phyloP scores from a whole-genome alignment of 2,888 invertebrate species.

The Balanococcus diminutus region DNA sequence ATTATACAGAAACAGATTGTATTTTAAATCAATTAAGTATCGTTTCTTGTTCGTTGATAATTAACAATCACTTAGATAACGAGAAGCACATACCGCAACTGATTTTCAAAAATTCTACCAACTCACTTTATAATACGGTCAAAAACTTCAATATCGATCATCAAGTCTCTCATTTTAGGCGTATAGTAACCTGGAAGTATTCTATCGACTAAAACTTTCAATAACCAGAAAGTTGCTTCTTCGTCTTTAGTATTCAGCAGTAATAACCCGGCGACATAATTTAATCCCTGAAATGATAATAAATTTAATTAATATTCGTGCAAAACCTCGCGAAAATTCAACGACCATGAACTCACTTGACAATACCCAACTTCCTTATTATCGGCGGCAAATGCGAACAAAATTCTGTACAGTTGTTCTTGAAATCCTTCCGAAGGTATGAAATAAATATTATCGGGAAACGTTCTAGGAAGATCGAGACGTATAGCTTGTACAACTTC shows the following conservation, averaged over 20 bases:
- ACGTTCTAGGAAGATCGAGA: constrained; percentile 90
- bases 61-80: neutral
- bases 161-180: constrained; percentile 84
- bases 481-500: constrained; percentile 79
- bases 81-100: neutral
- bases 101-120: neutral
- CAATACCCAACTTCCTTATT: constrained; percentile 90
- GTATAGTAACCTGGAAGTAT: constrained; percentile 88
- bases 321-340: neutral
- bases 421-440: constrained; percentile 76
- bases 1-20: neutral
- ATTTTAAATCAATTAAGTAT: neutral
- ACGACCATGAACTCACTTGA: constrained; percentile 65
- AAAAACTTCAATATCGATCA: constrained; percentile 87
- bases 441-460: constrained; percentile 94
- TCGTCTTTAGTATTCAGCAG: constrained; percentile 86
- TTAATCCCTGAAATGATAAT: constrained; percentile 73
- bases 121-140: constrained; percentile 77
- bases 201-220: constrained; percentile 85
- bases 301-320: neutral
- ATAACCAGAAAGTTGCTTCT: constrained; percentile 90
- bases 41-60: neutral
- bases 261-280: constrained; percentile 88
- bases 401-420: constrained; percentile 79
- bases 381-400: constrained; percentile 87